Evolutionary conservation across 2,888 invertebrate genomes (phyloP).

Genomic region (Plemyria rubiginata): DNA sequence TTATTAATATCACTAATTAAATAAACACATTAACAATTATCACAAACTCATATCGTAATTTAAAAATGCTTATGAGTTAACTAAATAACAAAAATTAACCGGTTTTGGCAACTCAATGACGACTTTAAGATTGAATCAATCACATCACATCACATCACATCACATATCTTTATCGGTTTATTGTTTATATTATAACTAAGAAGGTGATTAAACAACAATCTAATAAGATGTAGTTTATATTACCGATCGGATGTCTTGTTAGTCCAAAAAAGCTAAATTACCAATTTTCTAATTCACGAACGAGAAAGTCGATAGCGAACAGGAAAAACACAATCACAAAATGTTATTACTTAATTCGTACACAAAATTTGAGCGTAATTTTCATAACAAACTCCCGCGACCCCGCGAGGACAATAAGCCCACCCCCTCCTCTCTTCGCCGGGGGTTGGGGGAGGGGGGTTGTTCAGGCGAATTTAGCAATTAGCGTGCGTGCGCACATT

Average conservation of each 20-base stretch:
- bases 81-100: too few species aligned
- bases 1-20: too few species aligned
- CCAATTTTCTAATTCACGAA: conserved; percentile 23
- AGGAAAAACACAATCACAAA: conserved; percentile 30
- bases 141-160: too few species aligned
- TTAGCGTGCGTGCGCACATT: conserved; percentile 69
- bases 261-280: conserved; percentile 13
- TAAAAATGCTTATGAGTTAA: too few species aligned
- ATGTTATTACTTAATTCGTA: conserved; percentile 37
- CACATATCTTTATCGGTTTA: too few species aligned
- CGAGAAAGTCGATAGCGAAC: conserved; percentile 3
- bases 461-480: conserved; percentile 68
- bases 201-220: background rate
- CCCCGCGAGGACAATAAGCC: conserved; percentile 53
- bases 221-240: background rate
- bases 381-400: conserved; percentile 43
- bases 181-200: too few species aligned
- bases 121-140: too few species aligned
- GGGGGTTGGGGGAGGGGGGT: conserved; percentile 29
- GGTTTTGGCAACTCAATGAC: too few species aligned
- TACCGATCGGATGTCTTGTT: too few species aligned
- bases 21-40: too few species aligned
- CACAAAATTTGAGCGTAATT: conserved; percentile 39
- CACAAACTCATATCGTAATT: too few species aligned
- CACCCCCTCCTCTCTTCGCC: conserved; percentile 26